Conservation (phyloP, 2,888 invertebrate species). For the Liposcelis brunnea region DNA sequence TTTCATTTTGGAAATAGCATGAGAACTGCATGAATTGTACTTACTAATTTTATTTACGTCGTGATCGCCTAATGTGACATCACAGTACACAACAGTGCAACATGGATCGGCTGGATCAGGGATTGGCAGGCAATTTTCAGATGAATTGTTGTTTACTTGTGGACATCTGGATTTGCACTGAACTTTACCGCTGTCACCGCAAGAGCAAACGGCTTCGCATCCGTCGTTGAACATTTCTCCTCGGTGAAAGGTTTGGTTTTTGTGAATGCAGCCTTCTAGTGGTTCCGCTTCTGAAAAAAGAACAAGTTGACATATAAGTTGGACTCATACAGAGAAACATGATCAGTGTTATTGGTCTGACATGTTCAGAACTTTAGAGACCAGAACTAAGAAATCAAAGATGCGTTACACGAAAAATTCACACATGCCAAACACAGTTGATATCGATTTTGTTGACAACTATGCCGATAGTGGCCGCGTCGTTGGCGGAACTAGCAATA, state of each 20-base stretch:
- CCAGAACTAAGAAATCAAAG: too few species aligned
- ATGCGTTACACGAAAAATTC: too few species aligned
- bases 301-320: neutral
- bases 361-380: too few species aligned
- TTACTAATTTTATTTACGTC: conserved; percentile 31
- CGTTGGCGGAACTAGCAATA: too few species aligned
- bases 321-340: too few species aligned
- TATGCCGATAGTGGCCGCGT: too few species aligned
- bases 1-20: too few species aligned
- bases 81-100: conserved; percentile 71
- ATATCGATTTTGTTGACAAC: too few species aligned
- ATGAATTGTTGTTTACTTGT: conserved; percentile 33
- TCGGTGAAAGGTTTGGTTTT: conserved; percentile 50
- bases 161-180: conserved; percentile 54
- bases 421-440: too few species aligned
- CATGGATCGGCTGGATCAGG: conserved; percentile 69
- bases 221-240: conserved; percentile 61
- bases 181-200: conserved; percentile 52
- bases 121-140: conserved; percentile 63
- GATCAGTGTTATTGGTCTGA: too few species aligned
- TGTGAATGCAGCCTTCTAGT: conserved; percentile 41
- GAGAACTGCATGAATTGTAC: too few species aligned
- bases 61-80: conserved; percentile 62
- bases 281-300: conserved; percentile 22
- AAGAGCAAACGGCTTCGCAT: conserved; percentile 63